Evolutionary conservation across 2,113 vertebrate species (phyloP).

Genomic region (Hiodon alosoides): DNA sequence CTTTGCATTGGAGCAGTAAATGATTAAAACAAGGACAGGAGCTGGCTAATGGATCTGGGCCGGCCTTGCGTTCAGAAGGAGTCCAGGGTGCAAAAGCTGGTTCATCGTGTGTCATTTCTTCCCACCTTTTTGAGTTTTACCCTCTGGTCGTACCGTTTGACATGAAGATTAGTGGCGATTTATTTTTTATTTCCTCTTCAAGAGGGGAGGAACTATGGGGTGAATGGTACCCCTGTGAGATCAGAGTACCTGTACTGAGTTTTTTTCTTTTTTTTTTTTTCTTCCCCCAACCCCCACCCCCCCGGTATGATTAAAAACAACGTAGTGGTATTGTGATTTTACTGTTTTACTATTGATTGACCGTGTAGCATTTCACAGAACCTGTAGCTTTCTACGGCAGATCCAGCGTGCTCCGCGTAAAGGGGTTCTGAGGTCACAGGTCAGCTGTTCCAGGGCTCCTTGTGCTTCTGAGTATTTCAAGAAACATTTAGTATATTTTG

Average conservation of each 20-base stretch:
- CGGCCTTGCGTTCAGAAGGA: constrained; percentile 59
- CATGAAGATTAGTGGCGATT: constrained; percentile 44
- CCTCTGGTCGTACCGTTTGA: constrained; percentile 64
- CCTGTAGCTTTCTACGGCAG: constrained; percentile 67
- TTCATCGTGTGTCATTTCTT: constrained; percentile 37
- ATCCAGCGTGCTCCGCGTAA: constrained; percentile 63
- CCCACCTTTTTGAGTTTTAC: constrained; percentile 48
- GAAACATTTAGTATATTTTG: constrained; percentile 67
- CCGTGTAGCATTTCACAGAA: constrained; percentile 77
- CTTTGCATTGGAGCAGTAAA: constrained; percentile 50
- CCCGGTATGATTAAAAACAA: constrained; percentile 54
- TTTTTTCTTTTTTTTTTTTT: constrained; percentile 38
- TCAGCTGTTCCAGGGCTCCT: constrained; percentile 65
- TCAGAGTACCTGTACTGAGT: constrained; percentile 49
- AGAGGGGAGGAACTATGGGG: constrained; percentile 46
- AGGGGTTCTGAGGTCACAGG: constrained; percentile 47
- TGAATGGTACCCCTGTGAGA: constrained; percentile 65
- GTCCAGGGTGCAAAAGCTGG: constrained; percentile 45
- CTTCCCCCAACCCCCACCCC: too few species aligned
- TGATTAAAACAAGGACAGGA: constrained; percentile 21
- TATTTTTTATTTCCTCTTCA: constrained; percentile 50
- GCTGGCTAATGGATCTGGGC: constrained; percentile 56
- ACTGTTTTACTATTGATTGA: constrained; percentile 74
- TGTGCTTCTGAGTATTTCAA: constrained; percentile 75
- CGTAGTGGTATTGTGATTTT: constrained; percentile 84